Evolutionary conservation across 2,888 invertebrate species (phyloP), one percentile per base, ranked within the genome.

Genomic region (Folsomia manolachei): DNA sequence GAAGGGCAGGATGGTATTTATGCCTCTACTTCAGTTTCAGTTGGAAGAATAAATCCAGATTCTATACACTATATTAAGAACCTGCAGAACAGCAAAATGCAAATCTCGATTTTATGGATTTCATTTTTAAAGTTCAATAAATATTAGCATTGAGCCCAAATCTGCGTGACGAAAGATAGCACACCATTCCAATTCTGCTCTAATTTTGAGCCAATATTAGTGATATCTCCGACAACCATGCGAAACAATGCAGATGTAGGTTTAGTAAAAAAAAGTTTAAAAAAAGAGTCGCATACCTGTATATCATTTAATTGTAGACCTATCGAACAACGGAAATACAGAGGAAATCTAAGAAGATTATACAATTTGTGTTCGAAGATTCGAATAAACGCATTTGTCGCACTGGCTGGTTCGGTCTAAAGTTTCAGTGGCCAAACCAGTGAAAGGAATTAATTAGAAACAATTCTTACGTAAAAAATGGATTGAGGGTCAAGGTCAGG

Each of bases 401-500:
- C 39, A 39, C 39, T 14, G 7, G 39, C 39, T 39, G 4, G 39
- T 14, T 39, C 39, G 14, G 4, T 14, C 39, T 14, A 39, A 39
- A 39, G 14, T 39, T 4, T 4, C 14, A 39, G 39, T 39, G 7
- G 39, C 39, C 14, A 9, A 39, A 14, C 14, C 39, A 4, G 39
- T 39, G 39, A 39, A 39, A 39, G 39, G 39, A 39, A 39, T 39
- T 39, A 39, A 39, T 39, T 39, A 39, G 14, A 39, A 14, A 39
- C 39, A 39, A 39, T 56, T n/a, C n/a, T n/a, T n/a, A n/a, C n/a
- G 56, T n/a, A 56, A 56, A 56, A 56, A 7, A 56, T n/a, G 18
- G 56, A 56, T 56, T 56, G 7, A n/a, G 56, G 56, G 56, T 56
- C 56, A 21, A 56, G 56, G 56, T 56, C 56, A 56, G 21, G 56